Conservation (phyloP, 2,113 vertebrate species). For the Chlamydotis undulata region DNA sequence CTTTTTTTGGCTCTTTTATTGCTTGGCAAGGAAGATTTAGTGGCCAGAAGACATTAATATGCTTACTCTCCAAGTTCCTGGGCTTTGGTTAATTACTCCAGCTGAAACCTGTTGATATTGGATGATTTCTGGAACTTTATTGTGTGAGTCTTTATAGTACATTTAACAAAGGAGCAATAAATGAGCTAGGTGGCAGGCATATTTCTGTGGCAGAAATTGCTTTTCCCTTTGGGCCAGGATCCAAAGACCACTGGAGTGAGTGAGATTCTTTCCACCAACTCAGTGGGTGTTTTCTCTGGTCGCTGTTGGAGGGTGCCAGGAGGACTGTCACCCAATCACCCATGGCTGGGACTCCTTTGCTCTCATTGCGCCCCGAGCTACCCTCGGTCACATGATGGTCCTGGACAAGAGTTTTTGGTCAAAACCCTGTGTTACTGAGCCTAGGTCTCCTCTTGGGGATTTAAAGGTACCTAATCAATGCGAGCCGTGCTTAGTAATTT, state of each 20-base stretch:
- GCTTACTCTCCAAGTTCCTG: conserved; percentile 28
- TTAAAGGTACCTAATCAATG: too few relatives aligned
- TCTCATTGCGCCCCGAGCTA: background rate
- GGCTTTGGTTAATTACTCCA: conserved; percentile 36
- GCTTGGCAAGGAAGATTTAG: conserved; percentile 43
- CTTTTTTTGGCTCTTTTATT: conserved; percentile 43
- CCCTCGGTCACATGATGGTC: background rate
- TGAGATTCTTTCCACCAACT: background rate
- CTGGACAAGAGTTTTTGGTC: background rate
- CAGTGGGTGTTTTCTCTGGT: background rate
- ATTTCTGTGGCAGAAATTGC: conserved; percentile 9
- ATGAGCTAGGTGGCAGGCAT: background rate
- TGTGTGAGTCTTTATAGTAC: background rate
- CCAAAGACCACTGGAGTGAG: background rate
- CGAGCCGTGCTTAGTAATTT: background rate
- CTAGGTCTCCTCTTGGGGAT: background rate
- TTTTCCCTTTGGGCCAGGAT: conserved; percentile 6
- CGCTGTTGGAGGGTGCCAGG: background rate
- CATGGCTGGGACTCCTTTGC: background rate
- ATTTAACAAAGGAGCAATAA: conserved; percentile 44
- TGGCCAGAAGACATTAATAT: conserved; percentile 50
- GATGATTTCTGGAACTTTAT: conserved; percentile 44
- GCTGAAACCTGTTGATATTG: conserved; percentile 60
- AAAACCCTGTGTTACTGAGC: background rate
- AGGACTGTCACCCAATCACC: background rate